These are phyloP conservation scores for Eilema depressum DNA, from an alignment of 2,888 invertebrate genomes.

Conservation along the genomic window DNA sequence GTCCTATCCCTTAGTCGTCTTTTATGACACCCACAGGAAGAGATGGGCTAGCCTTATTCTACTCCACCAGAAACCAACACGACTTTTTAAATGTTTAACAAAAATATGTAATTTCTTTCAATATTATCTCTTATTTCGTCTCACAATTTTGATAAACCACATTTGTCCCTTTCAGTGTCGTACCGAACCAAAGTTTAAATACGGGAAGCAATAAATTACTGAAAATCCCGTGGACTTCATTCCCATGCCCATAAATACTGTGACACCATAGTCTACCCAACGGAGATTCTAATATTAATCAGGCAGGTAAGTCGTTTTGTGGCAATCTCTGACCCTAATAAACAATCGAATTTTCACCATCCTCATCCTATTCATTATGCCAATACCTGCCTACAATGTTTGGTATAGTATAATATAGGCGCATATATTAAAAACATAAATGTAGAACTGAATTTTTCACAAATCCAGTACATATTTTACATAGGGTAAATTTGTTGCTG, in stretches of 20 bases:
- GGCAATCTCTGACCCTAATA: constrained; percentile 18
- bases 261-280: constrained; percentile 16
- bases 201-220: constrained; percentile 17
- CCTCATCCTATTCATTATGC: neutral
- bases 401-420: neutral
- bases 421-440: too few species aligned
- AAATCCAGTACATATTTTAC: too few species aligned
- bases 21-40: too few species aligned
- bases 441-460: too few species aligned
- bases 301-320: constrained; percentile 17
- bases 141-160: neutral
- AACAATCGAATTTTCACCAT: constrained; percentile 18
- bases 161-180: neutral
- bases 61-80: too few species aligned
- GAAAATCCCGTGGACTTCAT: constrained; percentile 16
- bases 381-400: neutral
- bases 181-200: neutral
- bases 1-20: too few species aligned
- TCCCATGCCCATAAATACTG: constrained; percentile 15
- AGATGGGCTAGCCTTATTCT: too few species aligned
- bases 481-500: too few species aligned
- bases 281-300: constrained; percentile 23
- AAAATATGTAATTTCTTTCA: neutral
- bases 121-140: neutral
- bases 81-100: too few species aligned